Evolutionary conservation across 2,797 vertebrate species (phyloP), one percentile per base, ranked within the genome.

Genomic region (Gobio occitaniae): DNA sequence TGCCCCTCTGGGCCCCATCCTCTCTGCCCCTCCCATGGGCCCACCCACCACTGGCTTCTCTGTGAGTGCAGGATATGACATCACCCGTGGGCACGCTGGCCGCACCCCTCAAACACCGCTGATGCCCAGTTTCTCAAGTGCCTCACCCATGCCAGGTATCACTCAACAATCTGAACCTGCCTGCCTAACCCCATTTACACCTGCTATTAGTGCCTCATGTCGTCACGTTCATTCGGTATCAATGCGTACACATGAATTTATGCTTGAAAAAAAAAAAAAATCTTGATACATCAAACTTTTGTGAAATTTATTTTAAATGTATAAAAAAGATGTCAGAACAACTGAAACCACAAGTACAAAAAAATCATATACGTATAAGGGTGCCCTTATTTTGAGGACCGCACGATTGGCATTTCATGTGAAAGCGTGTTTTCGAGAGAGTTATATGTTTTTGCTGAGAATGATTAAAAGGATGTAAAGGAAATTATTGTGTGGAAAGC

Each of bases 71-170:
- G 87, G 93, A 13, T 98, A 97, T 10, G 98, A 99, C 89, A 99
- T 99, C 90, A 99, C 98, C 1, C 94, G 96, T 71, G 98, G 98
- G 11, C 98, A 99, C 0, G 98, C 97, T 0, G 97, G 98, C 6
- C 95, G 97, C 89, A 96, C 98, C 0, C 97, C 98, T 6, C 98
- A 99, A 93, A 99, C 97, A 0, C 98, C 98, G 0, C 90, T 99
- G 88, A 98, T 99, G 96, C 97, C 97, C 0, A 97, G 96, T 0
- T 98, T 97, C 93, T 96, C 97, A 86, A 93, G 91, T 61, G 91
- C 95, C 25, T 41, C 91, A 1, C 78, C 95, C 0, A 92, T 96
- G 84, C 92, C 97, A 92, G 98, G 98, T 98, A 91, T 38, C 36
- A 69, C 17, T 68, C 8, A 21, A 38, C 3, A 19, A 17, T 68